These are phyloP conservation scores for Norana najaformis DNA, from an alignment of 2,888 invertebrate genomes.

Conservation along the genomic window DNA sequence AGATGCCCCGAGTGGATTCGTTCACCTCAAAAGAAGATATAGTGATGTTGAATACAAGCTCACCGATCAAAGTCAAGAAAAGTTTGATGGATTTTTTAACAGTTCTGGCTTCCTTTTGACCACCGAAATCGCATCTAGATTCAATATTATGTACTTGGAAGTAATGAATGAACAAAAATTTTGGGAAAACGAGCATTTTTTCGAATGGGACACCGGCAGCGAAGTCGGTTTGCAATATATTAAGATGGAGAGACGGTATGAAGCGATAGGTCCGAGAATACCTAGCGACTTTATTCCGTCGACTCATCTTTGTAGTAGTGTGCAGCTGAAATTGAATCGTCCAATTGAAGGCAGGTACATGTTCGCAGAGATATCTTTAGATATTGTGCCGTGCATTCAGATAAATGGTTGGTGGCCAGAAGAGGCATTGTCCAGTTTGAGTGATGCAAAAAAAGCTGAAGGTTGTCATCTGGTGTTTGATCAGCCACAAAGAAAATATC, in stretches of 20 bases:
- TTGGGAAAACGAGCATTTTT: neutral
- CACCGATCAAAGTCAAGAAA: neutral
- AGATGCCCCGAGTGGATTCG: constrained; percentile 14
- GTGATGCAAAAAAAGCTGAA: no score
- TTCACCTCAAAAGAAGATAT: neutral
- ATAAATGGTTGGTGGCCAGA: no score
- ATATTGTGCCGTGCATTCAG: no score
- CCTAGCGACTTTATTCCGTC: neutral
- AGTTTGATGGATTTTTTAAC: neutral
- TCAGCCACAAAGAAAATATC: no score
- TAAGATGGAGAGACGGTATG: neutral
- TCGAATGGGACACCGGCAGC: neutral
- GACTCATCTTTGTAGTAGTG: neutral
- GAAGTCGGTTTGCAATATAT: neutral
- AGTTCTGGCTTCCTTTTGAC: neutral
- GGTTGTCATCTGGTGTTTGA: no score
- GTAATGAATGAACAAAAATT: neutral
- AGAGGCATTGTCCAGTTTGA: no score
- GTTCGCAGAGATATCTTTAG: no score
- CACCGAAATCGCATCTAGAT: neutral
- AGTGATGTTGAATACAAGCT: neutral
- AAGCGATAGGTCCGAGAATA: neutral
- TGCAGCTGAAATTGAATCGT: no score
- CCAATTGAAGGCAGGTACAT: no score
- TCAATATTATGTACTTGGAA: neutral